Conservation (phyloP, 2,797 vertebrate genomes). For the Cirrhinus mrigala region DNA sequence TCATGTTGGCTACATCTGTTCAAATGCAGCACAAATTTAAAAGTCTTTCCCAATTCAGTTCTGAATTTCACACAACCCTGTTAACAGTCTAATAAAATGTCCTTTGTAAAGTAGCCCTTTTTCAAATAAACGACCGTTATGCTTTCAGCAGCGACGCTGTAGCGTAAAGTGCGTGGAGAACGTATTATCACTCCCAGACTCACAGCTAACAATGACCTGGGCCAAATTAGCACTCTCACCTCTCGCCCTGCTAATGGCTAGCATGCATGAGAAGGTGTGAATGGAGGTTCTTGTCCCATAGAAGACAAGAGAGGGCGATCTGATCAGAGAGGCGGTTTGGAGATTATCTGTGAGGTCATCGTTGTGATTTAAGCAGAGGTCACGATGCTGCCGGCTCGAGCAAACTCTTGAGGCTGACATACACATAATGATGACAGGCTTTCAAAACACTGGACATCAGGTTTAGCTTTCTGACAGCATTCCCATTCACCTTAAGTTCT, state of each 20-base stretch:
- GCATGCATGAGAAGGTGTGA: conserved; percentile 44
- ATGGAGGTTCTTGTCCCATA: neutral
- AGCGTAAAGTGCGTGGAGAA: neutral
- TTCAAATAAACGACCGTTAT: neutral
- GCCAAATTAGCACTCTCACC: conserved; percentile 68
- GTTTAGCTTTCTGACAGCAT: neutral
- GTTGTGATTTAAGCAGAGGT: conserved; percentile 72
- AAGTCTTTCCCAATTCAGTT: neutral
- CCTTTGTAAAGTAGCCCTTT: neutral
- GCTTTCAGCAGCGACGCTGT: neutral
- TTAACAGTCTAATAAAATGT: neutral
- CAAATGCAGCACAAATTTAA: neutral
- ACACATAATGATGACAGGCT: neutral
- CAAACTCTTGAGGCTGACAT: conserved; percentile 10
- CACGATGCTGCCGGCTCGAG: conserved; percentile 8
- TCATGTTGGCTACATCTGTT: neutral
- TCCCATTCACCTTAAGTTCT: neutral
- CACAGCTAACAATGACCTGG: conserved; percentile 47
- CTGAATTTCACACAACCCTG: neutral
- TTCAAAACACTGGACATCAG: neutral
- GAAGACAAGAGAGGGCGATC: neutral
- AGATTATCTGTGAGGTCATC: conserved; percentile 70
- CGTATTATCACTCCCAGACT: conserved; percentile 32
- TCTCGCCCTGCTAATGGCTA: conserved; percentile 59
- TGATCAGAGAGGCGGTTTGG: conserved; percentile 47